Base-by-base conservation (phyloP, 2,888 invertebrate genomes). In the Argyra leucocephala region DNA sequence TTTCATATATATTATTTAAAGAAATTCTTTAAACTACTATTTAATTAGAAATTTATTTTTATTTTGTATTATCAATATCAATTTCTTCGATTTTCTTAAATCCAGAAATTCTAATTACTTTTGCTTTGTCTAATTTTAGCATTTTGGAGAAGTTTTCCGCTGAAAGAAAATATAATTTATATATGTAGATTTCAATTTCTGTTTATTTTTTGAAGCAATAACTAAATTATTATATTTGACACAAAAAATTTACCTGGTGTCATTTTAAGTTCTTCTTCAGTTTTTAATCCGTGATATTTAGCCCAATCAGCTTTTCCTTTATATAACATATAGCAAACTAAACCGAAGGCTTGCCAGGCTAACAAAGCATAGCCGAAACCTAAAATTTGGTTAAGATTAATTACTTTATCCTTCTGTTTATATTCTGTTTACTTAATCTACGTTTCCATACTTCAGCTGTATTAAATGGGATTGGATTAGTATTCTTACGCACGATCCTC, bases 281-380 rank as follows among this genome's bases (percentile, higher is more conserved):
- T 75, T 76, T 86, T 87, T 5, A 84, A 76, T 6, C 88, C 88
- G 73, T 87, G 83, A 70, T 83, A 83, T 71, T 84, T 81, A 0
- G 87, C 87, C 88, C 88, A 88, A 74, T 88, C 86, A 6, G 76
- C 81, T 73, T 85, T 86, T 3, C 88, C 88, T 1, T 74, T 77
- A 69, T 81, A 85, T 15, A 82, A 74, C 76, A 81, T 82, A 71
- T 86, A 88, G 22, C 82, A 69, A 4, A 88, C 83, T 22, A 85
- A 71, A 12, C 88, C 89, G 74, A 88, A 86, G 1, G 87, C 86
- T 76, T 89, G 86, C 89, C 89, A 89, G 18, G 87, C 86, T 10
- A 86, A n/a, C 60, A 89, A 65, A 48, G 83, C 84, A 73, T 89
- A 90, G 0, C 76, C 80, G 67, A 88, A 68, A 48, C 48, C 48